Evolutionary conservation across 2,888 invertebrate genomes (phyloP).

Genomic region (Hydrotaea diabolus): DNA sequence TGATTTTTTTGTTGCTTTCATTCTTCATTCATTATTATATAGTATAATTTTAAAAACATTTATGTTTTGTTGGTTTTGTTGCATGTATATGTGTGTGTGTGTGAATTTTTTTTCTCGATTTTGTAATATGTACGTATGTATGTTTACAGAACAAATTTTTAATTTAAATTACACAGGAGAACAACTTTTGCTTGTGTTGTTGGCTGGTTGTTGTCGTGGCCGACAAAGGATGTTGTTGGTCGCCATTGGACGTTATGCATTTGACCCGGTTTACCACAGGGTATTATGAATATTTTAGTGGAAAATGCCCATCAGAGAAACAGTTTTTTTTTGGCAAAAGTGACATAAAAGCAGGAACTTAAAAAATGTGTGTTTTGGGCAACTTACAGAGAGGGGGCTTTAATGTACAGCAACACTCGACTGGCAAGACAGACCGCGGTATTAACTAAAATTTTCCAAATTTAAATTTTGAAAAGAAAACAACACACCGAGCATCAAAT

Average conservation of each 20-base stretch:
- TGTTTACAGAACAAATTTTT: constrained; percentile 22
- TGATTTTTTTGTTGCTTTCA: constrained; percentile 46
- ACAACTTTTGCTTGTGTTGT: background rate
- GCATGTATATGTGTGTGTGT: background rate
- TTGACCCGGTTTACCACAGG: background rate
- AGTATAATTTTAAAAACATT: constrained; percentile 22
- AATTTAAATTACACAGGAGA: constrained; percentile 13
- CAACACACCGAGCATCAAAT: too few relatives aligned
- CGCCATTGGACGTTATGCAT: background rate
- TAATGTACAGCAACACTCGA: too few relatives aligned
- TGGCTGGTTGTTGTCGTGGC: background rate
- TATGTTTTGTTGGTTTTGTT: background rate
- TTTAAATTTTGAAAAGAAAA: too few relatives aligned
- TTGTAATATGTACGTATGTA: background rate
- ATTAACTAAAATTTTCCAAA: too few relatives aligned
- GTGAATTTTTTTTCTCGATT: constrained; percentile 18
- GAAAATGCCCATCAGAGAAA: background rate
- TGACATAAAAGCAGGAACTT: too few relatives aligned
- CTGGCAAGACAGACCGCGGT: too few relatives aligned
- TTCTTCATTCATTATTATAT: constrained; percentile 52
- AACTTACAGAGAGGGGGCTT: too few relatives aligned
- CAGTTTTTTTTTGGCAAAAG: too few relatives aligned
- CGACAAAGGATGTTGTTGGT: background rate
- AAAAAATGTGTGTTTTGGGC: too few relatives aligned
- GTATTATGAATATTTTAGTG: background rate